These are phyloP conservation scores for Macrophya annulata DNA, from an alignment of 2,888 invertebrate species.

Conservation along the genomic window DNA sequence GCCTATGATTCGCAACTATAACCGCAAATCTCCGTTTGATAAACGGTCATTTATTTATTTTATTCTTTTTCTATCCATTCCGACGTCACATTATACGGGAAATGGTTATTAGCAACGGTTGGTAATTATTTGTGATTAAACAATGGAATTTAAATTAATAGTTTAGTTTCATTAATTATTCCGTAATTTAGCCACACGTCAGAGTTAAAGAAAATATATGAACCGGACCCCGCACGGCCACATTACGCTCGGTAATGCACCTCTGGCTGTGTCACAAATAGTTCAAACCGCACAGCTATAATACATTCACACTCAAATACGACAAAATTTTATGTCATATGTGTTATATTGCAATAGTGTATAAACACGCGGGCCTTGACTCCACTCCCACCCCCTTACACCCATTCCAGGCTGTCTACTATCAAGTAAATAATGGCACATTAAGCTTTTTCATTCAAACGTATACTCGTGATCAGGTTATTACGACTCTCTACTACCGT, in stretches of 20 bases:
- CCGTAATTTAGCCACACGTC: slow-evolving; percentile 75
- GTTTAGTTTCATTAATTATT: slow-evolving; percentile 79
- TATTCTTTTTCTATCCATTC: neutral
- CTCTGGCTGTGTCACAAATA: slow-evolving; percentile 73
- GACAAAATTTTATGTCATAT: slow-evolving; percentile 69
- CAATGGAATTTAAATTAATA: slow-evolving; percentile 79
- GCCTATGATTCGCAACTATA: too few relatives aligned
- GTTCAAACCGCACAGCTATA: slow-evolving; percentile 58
- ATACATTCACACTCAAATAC: slow-evolving; percentile 16
- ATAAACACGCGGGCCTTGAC: slow-evolving; percentile 74
- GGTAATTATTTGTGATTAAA: slow-evolving; percentile 79
- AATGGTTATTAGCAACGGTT: slow-evolving; percentile 63
- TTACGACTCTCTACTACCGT: slow-evolving; percentile 22
- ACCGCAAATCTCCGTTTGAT: slow-evolving; percentile 6
- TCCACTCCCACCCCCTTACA: slow-evolving; percentile 66
- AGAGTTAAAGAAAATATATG: slow-evolving; percentile 78
- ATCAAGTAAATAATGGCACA: slow-evolving; percentile 79
- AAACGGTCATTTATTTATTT: slow-evolving; percentile 5
- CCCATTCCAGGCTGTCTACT: slow-evolving; percentile 73
- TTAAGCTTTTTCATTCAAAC: slow-evolving; percentile 76
- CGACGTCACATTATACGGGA: neutral
- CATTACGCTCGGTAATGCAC: slow-evolving; percentile 75
- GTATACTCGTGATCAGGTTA: slow-evolving; percentile 36
- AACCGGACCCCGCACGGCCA: slow-evolving; percentile 65
- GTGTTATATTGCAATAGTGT: slow-evolving; percentile 68